A percentile compares a stretch with the other conserved stretches of the same genome.
phyloP scores from a whole-genome alignment of 2,797 vertebrate genomes.

The Dendrocincla fuliginosa region DNA sequence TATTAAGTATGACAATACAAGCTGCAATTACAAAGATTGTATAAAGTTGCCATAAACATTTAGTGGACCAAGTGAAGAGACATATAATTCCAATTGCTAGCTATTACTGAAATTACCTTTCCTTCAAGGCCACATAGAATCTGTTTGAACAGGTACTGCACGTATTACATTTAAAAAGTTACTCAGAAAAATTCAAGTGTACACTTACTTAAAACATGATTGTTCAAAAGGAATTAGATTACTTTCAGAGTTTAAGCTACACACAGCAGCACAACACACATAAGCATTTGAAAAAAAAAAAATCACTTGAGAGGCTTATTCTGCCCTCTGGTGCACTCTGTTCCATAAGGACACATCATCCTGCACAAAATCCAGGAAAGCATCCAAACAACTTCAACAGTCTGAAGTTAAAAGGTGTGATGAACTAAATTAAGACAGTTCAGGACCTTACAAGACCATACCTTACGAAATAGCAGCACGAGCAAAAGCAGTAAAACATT shows the following conservation, averaged over 20 bases:
- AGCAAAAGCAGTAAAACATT: not conserved
- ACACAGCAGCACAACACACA: not conserved
- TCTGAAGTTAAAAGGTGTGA: not conserved
- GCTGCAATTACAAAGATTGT: constrained; percentile 35
- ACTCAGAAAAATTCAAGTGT: constrained; percentile 48
- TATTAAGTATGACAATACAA: constrained; percentile 51
- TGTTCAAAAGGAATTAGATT: not conserved
- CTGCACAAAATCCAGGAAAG: not conserved
- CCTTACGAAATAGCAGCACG: rapidly evolving
- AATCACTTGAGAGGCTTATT: not conserved
- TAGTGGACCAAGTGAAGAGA: constrained; percentile 65
- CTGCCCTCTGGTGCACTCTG: constrained; percentile 22
- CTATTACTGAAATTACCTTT: constrained; percentile 69
- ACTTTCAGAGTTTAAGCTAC: constrained; percentile 24
- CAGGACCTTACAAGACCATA: not conserved
- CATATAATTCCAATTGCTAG: constrained; percentile 64
- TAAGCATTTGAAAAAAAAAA: not conserved
- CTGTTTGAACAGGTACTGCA: constrained; percentile 59
- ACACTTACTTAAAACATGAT: constrained; percentile 46
- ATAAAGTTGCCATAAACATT: constrained; percentile 63
- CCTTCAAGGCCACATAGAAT: constrained; percentile 64
- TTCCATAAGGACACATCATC: not conserved
- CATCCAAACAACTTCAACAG: not conserved
- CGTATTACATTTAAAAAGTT: constrained; percentile 36
- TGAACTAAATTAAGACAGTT: not conserved